Evolutionary conservation across 2,888 invertebrate species (phyloP).

Genomic region (Eilema sororculum): DNA sequence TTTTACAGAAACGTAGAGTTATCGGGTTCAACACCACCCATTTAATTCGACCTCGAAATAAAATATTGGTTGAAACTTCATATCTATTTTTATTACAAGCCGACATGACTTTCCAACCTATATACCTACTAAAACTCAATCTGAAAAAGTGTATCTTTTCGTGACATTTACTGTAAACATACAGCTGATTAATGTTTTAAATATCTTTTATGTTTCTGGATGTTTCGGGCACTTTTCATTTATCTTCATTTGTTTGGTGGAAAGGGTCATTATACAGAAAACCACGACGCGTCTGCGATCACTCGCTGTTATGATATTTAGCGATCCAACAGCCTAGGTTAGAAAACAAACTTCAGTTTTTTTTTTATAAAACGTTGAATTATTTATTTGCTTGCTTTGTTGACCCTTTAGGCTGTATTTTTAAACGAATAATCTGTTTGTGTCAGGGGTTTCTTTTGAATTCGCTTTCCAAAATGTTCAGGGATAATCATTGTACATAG

Average conservation of each 20-base stretch:
- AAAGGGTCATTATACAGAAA: neutral
- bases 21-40: too few species aligned
- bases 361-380: neutral
- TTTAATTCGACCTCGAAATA: too few species aligned
- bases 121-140: too few species aligned
- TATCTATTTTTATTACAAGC: neutral
- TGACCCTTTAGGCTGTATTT: neutral
- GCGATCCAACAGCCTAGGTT: neutral
- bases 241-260: neutral
- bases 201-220: neutral
- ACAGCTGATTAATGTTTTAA: neutral
- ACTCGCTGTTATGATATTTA: neutral
- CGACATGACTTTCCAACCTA: neutral
- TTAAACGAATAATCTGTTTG: neutral
- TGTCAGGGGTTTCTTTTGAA: neutral
- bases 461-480: too few species aligned
- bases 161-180: constrained; percentile 1
- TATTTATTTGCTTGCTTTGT: neutral
- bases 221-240: neutral
- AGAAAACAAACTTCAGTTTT: neutral
- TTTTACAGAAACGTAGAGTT: too few species aligned
- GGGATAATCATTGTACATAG: too few species aligned
- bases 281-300: neutral
- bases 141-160: neutral
- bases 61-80: neutral